Evolutionary conservation across 2,113 vertebrate genomes (phyloP).

Genomic region (Pseudorectes ferrugineus): DNA sequence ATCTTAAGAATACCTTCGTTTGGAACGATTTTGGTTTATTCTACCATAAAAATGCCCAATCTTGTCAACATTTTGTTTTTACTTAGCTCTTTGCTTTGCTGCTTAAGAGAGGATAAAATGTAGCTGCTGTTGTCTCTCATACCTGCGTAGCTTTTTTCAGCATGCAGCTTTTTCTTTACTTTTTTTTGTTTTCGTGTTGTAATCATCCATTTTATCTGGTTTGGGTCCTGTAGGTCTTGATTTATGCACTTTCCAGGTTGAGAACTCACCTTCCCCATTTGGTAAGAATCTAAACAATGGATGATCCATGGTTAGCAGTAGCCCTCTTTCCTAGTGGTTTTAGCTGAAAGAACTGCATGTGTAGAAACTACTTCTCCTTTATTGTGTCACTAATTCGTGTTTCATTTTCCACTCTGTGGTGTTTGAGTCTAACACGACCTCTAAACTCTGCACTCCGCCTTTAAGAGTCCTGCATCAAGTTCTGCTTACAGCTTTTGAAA

Average conservation of each 20-base stretch:
- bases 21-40: background rate
- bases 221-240: conserved; percentile 99
- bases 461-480: background rate
- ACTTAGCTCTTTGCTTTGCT: conserved; percentile 46
- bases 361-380: conserved; percentile 30
- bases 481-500: conserved; percentile 10
- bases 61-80: conserved; percentile 11
- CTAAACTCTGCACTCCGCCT: background rate
- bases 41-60: background rate
- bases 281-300: conserved; percentile 87
- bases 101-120: conserved; percentile 3
- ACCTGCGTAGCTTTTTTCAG: conserved; percentile 52
- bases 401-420: conserved; percentile 19
- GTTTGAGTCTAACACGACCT: conserved; percentile 8
- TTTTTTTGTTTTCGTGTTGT: conserved; percentile 71
- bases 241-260: conserved; percentile 99
- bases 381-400: conserved; percentile 63
- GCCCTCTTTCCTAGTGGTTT: conserved; percentile 58
- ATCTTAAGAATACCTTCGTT: background rate
- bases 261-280: conserved; percentile 88
- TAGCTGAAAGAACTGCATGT: conserved; percentile 68
- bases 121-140: conserved; percentile 40
- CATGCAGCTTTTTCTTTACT: conserved; percentile 45
- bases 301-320: conserved; percentile 80
- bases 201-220: conserved; percentile 90